Evolutionary conservation across 2,888 invertebrate genomes (phyloP).

Genomic region (Papilio protenor): DNA sequence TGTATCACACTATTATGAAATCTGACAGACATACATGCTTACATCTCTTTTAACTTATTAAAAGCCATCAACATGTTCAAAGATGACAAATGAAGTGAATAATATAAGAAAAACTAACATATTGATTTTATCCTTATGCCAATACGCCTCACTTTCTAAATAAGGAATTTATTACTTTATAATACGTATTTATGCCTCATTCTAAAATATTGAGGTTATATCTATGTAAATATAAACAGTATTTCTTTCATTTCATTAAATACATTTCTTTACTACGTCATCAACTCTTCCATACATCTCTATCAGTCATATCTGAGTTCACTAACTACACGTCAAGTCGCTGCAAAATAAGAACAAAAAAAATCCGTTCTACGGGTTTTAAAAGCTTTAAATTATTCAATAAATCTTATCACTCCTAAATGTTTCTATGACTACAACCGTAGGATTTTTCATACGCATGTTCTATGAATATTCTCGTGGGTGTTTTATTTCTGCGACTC

Average conservation of each 20-base stretch:
- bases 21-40: slow-evolving; percentile 43
- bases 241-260: too few species aligned
- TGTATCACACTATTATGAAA: slow-evolving; percentile 48
- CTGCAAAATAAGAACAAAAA: background rate
- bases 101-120: slow-evolving; percentile 7
- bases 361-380: background rate
- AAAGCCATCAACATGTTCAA: background rate
- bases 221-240: too few species aligned
- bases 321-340: background rate
- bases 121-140: background rate
- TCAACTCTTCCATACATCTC: too few species aligned
- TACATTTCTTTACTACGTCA: too few species aligned
- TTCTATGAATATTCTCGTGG: slow-evolving; percentile 1
- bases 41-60: slow-evolving; percentile 23
- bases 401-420: slow-evolving; percentile 5
- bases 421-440: background rate
- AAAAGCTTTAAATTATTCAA: background rate
- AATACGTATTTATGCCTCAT: background rate
- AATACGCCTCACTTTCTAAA: background rate
- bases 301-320: too few species aligned
- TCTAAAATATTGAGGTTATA: too few species aligned
- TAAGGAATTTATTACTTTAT: background rate
- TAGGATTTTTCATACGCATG: background rate
- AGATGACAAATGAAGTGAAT: slow-evolving; percentile 1
- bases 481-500: slow-evolving; percentile 26